Evolutionary conservation across 2,888 invertebrate species (phyloP).

Genomic region (Caenorhabditis sulstoni): DNA sequence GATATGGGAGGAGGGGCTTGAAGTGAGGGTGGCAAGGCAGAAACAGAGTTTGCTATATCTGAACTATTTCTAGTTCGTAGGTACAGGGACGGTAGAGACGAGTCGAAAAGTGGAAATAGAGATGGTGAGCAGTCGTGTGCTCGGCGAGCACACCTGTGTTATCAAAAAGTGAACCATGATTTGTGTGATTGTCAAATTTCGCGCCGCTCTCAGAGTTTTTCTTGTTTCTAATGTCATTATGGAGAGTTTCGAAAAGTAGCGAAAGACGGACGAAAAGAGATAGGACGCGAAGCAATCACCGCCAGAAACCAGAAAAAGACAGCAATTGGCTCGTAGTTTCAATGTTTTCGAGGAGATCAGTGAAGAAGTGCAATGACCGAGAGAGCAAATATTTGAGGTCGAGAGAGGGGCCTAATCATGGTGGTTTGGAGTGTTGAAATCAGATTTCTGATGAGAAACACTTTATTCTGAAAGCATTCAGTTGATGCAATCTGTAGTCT

Average conservation of each 20-base stretch:
- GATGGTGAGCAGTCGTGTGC: too few species aligned
- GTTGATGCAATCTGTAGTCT: conserved; percentile 63
- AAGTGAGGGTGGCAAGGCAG: too few species aligned
- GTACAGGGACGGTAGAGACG: too few species aligned
- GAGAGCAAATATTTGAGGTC: background rate
- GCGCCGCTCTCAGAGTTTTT: background rate
- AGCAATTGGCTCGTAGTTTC: background rate
- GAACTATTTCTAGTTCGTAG: too few species aligned
- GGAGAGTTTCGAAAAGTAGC: too few species aligned
- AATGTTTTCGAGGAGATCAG: background rate
- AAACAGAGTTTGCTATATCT: too few species aligned
- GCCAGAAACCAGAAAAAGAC: background rate
- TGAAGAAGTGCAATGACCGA: background rate
- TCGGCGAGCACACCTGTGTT: background rate
- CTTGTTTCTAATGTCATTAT: background rate
- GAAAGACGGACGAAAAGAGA: background rate
- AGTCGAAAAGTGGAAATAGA: too few species aligned
- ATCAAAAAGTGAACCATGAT: conserved; percentile 16
- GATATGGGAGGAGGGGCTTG: too few species aligned
- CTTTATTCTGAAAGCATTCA: conserved; percentile 8
- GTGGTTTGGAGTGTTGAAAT: background rate
- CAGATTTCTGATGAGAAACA: background rate
- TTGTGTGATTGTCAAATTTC: conserved; percentile 5
- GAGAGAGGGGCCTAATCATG: background rate
- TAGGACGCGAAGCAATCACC: background rate